A percentile compares a stretch with the other conserved stretches of the same genome.
Conservation (phyloP, 2,113 vertebrate genomes). For the Labeo rohita region DNA sequence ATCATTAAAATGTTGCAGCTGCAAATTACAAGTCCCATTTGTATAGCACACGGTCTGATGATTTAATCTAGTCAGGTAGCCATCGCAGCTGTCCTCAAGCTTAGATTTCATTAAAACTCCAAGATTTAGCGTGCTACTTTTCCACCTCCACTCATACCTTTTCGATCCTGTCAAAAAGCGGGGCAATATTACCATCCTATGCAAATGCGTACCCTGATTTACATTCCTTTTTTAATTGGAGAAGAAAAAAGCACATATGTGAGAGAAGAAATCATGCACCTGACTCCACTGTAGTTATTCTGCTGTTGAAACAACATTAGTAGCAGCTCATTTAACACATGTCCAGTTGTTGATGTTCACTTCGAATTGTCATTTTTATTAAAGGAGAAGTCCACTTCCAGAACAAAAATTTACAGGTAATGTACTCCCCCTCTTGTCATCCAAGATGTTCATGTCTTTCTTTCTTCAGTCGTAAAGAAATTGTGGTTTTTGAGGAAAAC, state of each 20-base stretch:
- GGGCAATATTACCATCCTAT: constrained; percentile 8
- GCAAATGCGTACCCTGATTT: constrained; percentile 39
- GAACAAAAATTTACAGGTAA: too few species aligned
- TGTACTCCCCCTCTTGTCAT: too few species aligned
- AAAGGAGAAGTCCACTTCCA: too few species aligned
- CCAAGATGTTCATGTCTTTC: too few species aligned
- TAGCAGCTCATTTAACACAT: constrained; percentile 24
- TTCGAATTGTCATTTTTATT: constrained; percentile 39
- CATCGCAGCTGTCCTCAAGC: neutral
- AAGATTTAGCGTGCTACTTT: constrained; percentile 18
- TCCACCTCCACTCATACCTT: constrained; percentile 18
- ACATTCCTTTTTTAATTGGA: constrained; percentile 42
- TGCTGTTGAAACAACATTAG: neutral
- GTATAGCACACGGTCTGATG: neutral
- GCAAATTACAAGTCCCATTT: constrained; percentile 16
- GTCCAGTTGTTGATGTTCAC: constrained; percentile 38
- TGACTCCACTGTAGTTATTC: neutral
- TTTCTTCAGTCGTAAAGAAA: too few species aligned
- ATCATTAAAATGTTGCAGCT: neutral
- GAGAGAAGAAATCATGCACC: neutral
- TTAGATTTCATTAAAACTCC: constrained; percentile 26
- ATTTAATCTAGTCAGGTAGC: constrained; percentile 15
- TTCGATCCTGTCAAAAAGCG: neutral
- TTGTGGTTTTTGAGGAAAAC: too few species aligned
- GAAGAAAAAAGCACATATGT: neutral